Conservation (phyloP, 2,797 vertebrate genomes). For the Lophura swinhoii region DNA sequence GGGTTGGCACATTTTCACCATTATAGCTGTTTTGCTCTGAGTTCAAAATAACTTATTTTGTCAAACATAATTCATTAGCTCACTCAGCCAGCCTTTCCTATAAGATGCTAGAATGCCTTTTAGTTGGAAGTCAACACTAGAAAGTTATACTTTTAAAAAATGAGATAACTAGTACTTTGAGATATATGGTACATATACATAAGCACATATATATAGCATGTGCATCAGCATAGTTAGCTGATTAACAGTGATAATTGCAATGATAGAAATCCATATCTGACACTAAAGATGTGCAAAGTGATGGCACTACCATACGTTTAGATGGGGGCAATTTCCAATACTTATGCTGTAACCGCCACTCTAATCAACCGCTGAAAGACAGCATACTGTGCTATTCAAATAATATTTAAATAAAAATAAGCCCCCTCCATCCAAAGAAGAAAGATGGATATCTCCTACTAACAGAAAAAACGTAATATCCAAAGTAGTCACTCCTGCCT, state of each 20-base stretch:
- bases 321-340: not conserved
- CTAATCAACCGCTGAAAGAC: not conserved
- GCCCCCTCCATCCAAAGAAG: not conserved
- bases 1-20: not conserved
- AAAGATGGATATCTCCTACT: not conserved
- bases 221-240: not conserved
- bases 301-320: not conserved
- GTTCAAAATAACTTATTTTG: not conserved
- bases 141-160: not conserved
- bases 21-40: not conserved
- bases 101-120: not conserved
- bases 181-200: not conserved
- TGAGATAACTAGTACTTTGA: not conserved
- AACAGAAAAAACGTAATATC: not conserved
- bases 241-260: not conserved
- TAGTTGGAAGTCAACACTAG: not conserved
- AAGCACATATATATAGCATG: not conserved
- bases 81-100: not conserved
- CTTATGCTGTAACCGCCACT: not conserved
- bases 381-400: not conserved
- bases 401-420: not conserved
- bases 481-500: not conserved
- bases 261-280: not conserved
- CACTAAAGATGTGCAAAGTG: not conserved
- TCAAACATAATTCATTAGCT: not conserved